A percentile compares a stretch with the other conserved stretches of the same genome.
phyloP scores from a whole-genome alignment of 23 tunicate species.

The Aplidium turbinatum region DNA sequence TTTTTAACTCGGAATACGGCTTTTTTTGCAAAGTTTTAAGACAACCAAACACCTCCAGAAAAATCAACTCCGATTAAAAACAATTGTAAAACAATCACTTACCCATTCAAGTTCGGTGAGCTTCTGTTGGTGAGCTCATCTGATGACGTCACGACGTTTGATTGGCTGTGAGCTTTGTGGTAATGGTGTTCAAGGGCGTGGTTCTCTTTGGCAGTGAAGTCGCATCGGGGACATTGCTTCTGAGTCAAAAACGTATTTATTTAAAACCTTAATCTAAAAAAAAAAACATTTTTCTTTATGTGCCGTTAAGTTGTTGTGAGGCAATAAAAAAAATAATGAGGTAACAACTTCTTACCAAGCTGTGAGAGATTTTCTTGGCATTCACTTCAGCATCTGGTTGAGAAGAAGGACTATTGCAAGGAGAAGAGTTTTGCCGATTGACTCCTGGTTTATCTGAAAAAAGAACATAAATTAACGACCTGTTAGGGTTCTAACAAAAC shows the following conservation, averaged over 20 bases:
- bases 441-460: neutral
- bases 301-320: too few species aligned
- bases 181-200: slow-evolving; percentile 83
- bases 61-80: too few species aligned
- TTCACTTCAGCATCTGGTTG: slow-evolving; percentile 32
- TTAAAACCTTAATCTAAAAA: too few species aligned
- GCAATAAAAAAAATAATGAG: too few species aligned
- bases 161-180: slow-evolving; percentile 66
- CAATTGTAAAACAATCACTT: too few species aligned
- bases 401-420: slow-evolving; percentile 40
- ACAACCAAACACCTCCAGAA: too few species aligned
- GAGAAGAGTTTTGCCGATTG: slow-evolving; percentile 22
- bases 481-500: too few species aligned
- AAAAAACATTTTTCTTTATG: too few species aligned
- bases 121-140: neutral
- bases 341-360: slow-evolving; percentile 72
- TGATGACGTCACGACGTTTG: slow-evolving; percentile 32
- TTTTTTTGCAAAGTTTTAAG: too few species aligned
- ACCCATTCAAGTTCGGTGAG: slow-evolving; percentile 49
- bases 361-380: slow-evolving; percentile 48
- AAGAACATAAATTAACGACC: too few species aligned
- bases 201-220: slow-evolving; percentile 75
- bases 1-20: too few species aligned
- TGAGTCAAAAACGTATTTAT: slow-evolving; percentile 10
- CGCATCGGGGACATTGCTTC: slow-evolving; percentile 75